Evolutionary conservation across 2,113 vertebrate species (phyloP).

Genomic region (Takifugu bimaculatus): DNA sequence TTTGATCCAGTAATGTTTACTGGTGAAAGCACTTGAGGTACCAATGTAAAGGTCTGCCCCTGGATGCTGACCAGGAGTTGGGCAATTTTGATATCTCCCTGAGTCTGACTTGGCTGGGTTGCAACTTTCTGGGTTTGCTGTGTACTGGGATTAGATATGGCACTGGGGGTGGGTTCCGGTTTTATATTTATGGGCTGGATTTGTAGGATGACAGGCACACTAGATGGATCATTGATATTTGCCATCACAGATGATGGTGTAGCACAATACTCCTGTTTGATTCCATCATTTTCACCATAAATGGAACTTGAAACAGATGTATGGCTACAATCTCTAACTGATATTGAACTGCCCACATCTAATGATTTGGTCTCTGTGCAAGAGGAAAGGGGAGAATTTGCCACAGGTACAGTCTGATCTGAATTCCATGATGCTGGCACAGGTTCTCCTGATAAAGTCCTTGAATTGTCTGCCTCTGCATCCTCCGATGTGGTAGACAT

Average conservation of each 20-base stretch:
- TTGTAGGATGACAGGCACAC: slow-evolving; percentile 84
- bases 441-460: slow-evolving; percentile 71
- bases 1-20: slow-evolving; percentile 72
- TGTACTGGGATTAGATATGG: slow-evolving; percentile 38
- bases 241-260: slow-evolving; percentile 66
- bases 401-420: slow-evolving; percentile 78
- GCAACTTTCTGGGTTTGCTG: slow-evolving; percentile 51
- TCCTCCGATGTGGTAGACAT: slow-evolving; percentile 48
- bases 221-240: slow-evolving; percentile 51
- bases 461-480: slow-evolving; percentile 63
- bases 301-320: neutral
- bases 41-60: slow-evolving; percentile 95
- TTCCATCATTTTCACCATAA: slow-evolving; percentile 18
- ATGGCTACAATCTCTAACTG: slow-evolving; percentile 34
- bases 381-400: slow-evolving; percentile 32
- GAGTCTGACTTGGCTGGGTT: slow-evolving; percentile 65
- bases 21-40: slow-evolving; percentile 88
- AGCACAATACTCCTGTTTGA: slow-evolving; percentile 71
- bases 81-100: slow-evolving; percentile 86
- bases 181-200: slow-evolving; percentile 91
- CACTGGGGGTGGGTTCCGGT: slow-evolving; percentile 72
- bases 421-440: slow-evolving; percentile 60
- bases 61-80: slow-evolving; percentile 97
- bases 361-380: slow-evolving; percentile 55
- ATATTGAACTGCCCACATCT: slow-evolving; percentile 66